Conservation (phyloP, 2,113 vertebrate species). For the Castor canadensis region DNA sequence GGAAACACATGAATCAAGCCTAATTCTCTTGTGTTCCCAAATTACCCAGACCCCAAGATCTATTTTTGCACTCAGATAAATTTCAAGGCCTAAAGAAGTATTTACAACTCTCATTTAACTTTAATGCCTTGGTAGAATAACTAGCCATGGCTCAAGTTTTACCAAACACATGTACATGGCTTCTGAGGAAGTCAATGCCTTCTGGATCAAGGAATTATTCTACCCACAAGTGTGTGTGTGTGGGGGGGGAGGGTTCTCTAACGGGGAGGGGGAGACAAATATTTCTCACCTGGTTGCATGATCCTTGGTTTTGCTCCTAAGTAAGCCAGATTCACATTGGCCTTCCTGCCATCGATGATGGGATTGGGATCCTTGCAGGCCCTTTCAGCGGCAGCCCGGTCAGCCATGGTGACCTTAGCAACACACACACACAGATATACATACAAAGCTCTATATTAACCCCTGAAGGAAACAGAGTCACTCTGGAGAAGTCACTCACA, state of each 20-base stretch:
- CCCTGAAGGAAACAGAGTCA: conserved; percentile 9
- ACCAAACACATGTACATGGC: not conserved
- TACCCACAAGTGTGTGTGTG: not conserved
- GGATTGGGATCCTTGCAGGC: conserved; percentile 99
- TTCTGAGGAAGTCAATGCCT: not conserved
- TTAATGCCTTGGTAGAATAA: conserved; percentile 19
- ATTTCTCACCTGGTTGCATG: conserved; percentile 96
- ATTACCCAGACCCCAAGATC: not conserved
- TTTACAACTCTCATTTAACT: conserved; percentile 14
- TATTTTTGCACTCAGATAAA: conserved; percentile 12
- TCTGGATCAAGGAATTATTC: not conserved
- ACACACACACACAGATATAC: conserved; percentile 72
- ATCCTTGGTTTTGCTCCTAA: conserved; percentile 98
- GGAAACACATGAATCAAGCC: not conserved
- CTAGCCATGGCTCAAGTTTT: not conserved
- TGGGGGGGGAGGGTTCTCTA: not conserved
- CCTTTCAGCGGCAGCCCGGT: conserved; percentile 95
- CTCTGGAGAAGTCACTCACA: not conserved
- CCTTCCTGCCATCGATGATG: conserved; percentile 99
- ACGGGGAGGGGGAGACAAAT: rapidly evolving
- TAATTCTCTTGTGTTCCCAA: not conserved
- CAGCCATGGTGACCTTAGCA: conserved; percentile 97
- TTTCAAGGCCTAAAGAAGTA: not conserved
- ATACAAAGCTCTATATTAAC: conserved; percentile 72
- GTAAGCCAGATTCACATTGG: conserved; percentile 99